Percentiles rank a stretch among this genome's conserved stretches.
These are phyloP conservation scores for Chelonus insularis DNA, from an alignment of 1,140 invertebrate species.

Conservation along the genomic window DNA sequence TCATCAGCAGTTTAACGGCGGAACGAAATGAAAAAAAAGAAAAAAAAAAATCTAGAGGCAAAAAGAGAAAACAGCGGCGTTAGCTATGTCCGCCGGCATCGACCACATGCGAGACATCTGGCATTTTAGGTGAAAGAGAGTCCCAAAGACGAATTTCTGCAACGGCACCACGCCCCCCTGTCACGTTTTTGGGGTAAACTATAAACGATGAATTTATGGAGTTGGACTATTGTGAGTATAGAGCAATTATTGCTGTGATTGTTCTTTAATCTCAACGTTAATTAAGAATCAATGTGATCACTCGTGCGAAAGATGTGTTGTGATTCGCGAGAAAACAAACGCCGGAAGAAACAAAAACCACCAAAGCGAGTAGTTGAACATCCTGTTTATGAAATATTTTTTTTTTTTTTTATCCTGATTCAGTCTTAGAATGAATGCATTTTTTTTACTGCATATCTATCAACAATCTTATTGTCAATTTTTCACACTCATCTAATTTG, in stretches of 20 bases:
- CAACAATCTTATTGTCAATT: slow-evolving; percentile 11
- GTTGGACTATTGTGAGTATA: slow-evolving; percentile 37
- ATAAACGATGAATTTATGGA: slow-evolving; percentile 31
- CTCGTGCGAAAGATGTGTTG: slow-evolving; percentile 25
- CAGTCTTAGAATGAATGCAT: background rate
- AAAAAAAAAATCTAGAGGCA: slow-evolving; percentile 12
- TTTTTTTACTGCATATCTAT: background rate
- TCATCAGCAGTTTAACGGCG: background rate
- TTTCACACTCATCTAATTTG: slow-evolving; percentile 3
- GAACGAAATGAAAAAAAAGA: background rate
- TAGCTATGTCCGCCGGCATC: slow-evolving; percentile 29
- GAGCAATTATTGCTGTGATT: slow-evolving; percentile 53
- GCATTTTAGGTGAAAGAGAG: slow-evolving; percentile 59
- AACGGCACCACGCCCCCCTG: slow-evolving; percentile 55
- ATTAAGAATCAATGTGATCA: slow-evolving; percentile 57
- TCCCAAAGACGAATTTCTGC: slow-evolving; percentile 55
- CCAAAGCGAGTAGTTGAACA: slow-evolving; percentile 34
- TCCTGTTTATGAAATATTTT: background rate
- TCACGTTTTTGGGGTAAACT: slow-evolving; percentile 42
- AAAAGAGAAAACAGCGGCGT: slow-evolving; percentile 27
- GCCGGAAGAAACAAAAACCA: slow-evolving; percentile 10
- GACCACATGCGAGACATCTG: slow-evolving; percentile 61
- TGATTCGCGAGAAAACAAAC: slow-evolving; percentile 16
- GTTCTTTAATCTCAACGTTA: slow-evolving; percentile 50
- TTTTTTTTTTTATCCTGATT: background rate